A percentile compares a stretch with the other conserved stretches of the same genome.
These are phyloP conservation scores for Hephaestus fuliginosus DNA, from an alignment of 2,797 vertebrate species.

Conservation along the genomic window DNA sequence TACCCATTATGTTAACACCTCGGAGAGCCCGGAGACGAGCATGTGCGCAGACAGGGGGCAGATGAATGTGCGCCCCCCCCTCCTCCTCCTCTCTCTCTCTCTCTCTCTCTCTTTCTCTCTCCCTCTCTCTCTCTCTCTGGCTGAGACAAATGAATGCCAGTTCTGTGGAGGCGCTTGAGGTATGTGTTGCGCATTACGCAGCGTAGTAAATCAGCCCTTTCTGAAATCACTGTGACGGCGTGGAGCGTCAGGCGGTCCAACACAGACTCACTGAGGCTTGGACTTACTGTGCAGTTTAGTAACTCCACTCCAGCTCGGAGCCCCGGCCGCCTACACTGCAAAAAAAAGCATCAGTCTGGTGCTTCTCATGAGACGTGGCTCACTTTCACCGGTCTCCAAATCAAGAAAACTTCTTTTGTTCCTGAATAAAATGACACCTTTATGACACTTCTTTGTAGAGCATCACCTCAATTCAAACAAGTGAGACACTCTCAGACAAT, in stretches of 20 bases:
- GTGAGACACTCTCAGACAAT: not conserved
- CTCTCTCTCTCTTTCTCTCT: not conserved
- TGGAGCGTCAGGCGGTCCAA: constrained; percentile 70
- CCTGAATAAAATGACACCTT: not conserved
- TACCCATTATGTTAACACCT: constrained; percentile 84
- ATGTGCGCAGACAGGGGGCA: constrained; percentile 44
- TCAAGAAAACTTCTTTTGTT: not conserved
- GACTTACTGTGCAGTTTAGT: constrained; percentile 67
- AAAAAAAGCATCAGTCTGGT: constrained; percentile 35
- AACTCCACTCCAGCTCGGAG: constrained; percentile 61
- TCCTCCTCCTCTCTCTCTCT: constrained; percentile 2
- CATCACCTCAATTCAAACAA: not conserved
- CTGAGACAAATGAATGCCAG: constrained; percentile 79
- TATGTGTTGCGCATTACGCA: constrained; percentile 77
- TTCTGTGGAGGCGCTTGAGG: constrained; percentile 75
- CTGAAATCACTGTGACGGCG: constrained; percentile 77
- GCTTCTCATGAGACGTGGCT: constrained; percentile 26
- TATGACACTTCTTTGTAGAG: not conserved
- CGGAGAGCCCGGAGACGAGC: constrained; percentile 51
- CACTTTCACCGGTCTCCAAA: constrained; percentile 22
- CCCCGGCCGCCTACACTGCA: constrained; percentile 44
- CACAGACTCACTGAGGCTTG: constrained; percentile 56
- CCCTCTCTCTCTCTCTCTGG: constrained; percentile 39
- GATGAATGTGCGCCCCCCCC: constrained; percentile 38
- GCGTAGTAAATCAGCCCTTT: constrained; percentile 81